Percentiles rank a stretch among this genome's conserved stretches.
These are phyloP conservation scores for Philhelius pedissequus DNA, from an alignment of 2,888 invertebrate species.

Conservation along the genomic window DNA sequence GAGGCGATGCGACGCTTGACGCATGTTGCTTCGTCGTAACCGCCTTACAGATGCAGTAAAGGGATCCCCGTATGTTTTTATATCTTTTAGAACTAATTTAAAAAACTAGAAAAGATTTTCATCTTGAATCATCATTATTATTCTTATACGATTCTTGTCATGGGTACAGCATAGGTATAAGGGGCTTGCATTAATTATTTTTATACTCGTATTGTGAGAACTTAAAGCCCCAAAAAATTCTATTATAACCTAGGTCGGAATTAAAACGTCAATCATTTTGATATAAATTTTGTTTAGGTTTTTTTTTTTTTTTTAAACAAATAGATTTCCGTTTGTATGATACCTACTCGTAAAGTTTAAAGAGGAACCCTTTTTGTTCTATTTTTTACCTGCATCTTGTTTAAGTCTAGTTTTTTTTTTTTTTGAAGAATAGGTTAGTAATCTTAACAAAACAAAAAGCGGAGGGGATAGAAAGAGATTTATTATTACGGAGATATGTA, in stretches of 20 bases:
- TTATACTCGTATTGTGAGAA: constrained; percentile 10
- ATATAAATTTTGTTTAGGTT: neutral
- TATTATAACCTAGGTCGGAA: constrained; percentile 55
- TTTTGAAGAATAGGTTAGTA: constrained; percentile 31
- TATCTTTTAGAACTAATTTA: constrained; percentile 27
- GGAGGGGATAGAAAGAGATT: constrained; percentile 27
- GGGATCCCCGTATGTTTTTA: constrained; percentile 28
- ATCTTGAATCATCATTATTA: constrained; percentile 30
- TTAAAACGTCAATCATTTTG: constrained; percentile 57
- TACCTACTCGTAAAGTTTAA: neutral
- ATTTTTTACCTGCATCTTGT: constrained; percentile 1
- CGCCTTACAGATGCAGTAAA: neutral
- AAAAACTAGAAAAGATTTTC: constrained; percentile 24
- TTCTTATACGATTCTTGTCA: constrained; percentile 25
- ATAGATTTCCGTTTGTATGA: neutral
- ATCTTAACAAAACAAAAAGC: neutral
- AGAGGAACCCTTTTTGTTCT: constrained; percentile 24
- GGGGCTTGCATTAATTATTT: constrained; percentile 42
- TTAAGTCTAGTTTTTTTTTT: constrained; percentile 14
- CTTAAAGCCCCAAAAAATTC: constrained; percentile 8
- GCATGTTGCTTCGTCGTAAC: neutral
- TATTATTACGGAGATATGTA: constrained; percentile 28
- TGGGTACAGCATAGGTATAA: neutral
- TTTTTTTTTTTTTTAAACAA: neutral
- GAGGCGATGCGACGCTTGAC: neutral